Evolutionary conservation across 2,113 vertebrate species (phyloP).

Genomic region (Neodontobutis hainanensis): DNA sequence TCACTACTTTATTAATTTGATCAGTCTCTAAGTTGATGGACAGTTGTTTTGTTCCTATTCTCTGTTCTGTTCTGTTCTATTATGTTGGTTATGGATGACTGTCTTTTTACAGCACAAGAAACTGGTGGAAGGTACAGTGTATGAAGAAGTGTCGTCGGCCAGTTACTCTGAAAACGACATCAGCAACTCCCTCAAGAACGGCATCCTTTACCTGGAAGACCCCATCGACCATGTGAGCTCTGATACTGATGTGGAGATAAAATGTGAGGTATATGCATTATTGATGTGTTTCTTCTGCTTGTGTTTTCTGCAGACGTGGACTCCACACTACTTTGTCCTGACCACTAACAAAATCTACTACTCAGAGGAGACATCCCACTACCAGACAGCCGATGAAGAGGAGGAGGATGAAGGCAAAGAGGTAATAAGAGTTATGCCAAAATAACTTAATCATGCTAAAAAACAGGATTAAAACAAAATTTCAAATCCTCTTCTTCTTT

Average conservation of each 20-base stretch:
- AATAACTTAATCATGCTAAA: neutral
- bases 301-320: conserved; percentile 80
- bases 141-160: conserved; percentile 84
- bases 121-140: conserved; percentile 86
- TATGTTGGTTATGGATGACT: neutral
- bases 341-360: conserved; percentile 90
- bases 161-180: conserved; percentile 88
- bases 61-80: too few relatives aligned
- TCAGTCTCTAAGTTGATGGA: neutral
- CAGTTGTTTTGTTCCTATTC: too few relatives aligned
- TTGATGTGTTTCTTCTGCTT: neutral
- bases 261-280: neutral
- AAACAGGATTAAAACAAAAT: too few relatives aligned
- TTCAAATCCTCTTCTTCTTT: neutral
- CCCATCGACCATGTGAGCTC: conserved; percentile 85
- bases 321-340: conserved; percentile 87
- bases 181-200: conserved; percentile 89
- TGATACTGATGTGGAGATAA: too few relatives aligned
- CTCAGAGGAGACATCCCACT: conserved; percentile 86
- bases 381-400: conserved; percentile 85
- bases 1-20: neutral
- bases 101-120: conserved; percentile 84
- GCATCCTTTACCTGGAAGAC: conserved; percentile 88
- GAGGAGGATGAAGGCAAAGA: conserved; percentile 85
- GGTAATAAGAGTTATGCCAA: conserved; percentile 52